These are phyloP conservation scores for Athene cunicularia DNA, from an alignment of 2,113 vertebrate species.

Conservation along the genomic window DNA sequence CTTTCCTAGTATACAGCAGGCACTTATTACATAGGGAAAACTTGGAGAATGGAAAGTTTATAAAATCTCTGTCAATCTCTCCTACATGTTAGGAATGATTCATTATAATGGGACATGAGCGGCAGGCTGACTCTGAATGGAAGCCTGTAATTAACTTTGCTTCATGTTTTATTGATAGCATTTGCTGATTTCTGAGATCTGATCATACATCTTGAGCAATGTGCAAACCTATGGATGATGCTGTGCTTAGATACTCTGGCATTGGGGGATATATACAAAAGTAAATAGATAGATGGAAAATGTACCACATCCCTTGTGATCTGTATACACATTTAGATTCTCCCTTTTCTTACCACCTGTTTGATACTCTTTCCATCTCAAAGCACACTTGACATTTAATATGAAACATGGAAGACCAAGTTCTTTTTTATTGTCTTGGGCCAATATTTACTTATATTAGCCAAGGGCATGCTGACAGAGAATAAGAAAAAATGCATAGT, in stretches of 20 bases:
- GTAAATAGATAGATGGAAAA: conserved; percentile 3
- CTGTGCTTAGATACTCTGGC: neutral
- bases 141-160: conserved; percentile 77
- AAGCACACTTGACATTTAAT: neutral
- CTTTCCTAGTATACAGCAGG: conserved; percentile 68
- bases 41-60: conserved; percentile 71
- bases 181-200: conserved; percentile 65
- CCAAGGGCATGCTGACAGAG: neutral
- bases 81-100: conserved; percentile 71
- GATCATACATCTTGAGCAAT: conserved; percentile 22
- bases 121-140: conserved; percentile 54
- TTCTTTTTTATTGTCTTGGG: neutral
- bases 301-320: neutral
- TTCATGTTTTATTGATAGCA: conserved; percentile 75
- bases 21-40: conserved; percentile 69
- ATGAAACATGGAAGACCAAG: neutral
- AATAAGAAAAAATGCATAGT: neutral
- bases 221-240: conserved; percentile 18
- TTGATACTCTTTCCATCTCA: neutral
- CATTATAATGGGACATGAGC: conserved; percentile 72
- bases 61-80: conserved; percentile 78
- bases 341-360: neutral
- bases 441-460: neutral
- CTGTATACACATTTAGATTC: neutral
- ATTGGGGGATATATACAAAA: neutral